A percentile compares a stretch with the other conserved stretches of the same genome.
These are phyloP conservation scores for Aurelia aurita DNA, from an alignment of 30 jellyfish, hydroid and myxozoan species.

Conservation along the genomic window DNA sequence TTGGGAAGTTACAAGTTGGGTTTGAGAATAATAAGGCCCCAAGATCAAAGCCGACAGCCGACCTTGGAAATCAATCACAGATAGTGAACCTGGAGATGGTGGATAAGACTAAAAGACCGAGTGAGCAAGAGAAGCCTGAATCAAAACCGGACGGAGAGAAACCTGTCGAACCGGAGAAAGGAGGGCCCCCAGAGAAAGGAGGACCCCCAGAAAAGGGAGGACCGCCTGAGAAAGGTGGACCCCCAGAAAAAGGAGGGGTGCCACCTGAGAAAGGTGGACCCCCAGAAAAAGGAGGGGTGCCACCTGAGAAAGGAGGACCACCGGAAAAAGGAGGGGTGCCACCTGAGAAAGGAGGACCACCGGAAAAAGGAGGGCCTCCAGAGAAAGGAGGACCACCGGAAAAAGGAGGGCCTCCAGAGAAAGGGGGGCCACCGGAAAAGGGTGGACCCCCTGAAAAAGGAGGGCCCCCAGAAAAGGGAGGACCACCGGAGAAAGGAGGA, in stretches of 20 bases:
- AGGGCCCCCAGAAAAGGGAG: constrained; percentile 37
- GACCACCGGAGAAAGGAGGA: constrained; percentile 5
- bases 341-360: constrained; percentile 22
- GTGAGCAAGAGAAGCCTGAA: constrained; percentile 9
- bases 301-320: constrained; percentile 6
- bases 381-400: constrained; percentile 10
- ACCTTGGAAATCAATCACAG: constrained; percentile 28
- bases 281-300: constrained; percentile 10
- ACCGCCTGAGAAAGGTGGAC: constrained; percentile 29
- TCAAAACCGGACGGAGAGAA: constrained; percentile 3
- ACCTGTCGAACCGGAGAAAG: constrained; percentile 15
- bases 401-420: constrained; percentile 3
- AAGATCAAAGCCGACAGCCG: background rate
- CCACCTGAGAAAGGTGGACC: constrained; percentile 8
- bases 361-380: constrained; percentile 10
- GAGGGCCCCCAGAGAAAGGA: constrained; percentile 41
- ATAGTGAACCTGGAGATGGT: constrained; percentile 43
- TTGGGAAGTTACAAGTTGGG: constrained; percentile 5
- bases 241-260: background rate
- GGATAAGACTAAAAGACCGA: constrained; percentile 38
- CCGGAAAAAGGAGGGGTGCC: background rate
- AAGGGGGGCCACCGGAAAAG: constrained; percentile 29
- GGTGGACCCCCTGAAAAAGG: constrained; percentile 17
- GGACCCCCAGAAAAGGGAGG: constrained; percentile 35
- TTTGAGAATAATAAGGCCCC: constrained; percentile 19